Percentiles rank a stretch among this genome's conserved stretches.
Conservation (phyloP, 2,113 vertebrate species). For the Pachyramphus minor region DNA sequence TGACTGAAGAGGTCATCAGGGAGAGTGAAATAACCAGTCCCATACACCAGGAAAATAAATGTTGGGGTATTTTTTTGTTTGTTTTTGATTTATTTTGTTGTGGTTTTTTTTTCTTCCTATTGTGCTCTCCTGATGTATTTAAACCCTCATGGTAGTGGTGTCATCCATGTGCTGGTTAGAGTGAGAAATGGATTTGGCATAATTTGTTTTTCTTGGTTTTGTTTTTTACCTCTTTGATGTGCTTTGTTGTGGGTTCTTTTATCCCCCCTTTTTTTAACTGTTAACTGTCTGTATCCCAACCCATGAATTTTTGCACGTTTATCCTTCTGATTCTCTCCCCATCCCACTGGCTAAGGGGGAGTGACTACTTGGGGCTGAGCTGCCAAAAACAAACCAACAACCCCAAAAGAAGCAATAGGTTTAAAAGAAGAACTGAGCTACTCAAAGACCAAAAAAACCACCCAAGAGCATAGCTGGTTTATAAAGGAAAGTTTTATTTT, state of each 20-base stretch:
- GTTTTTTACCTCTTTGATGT: background rate
- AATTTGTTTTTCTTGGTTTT: background rate
- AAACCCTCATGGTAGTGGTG: background rate
- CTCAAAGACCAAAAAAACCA: background rate
- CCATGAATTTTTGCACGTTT: background rate
- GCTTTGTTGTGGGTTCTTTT: background rate
- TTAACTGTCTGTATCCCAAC: background rate
- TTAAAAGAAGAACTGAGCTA: background rate
- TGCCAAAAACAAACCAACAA: background rate
- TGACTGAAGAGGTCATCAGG: background rate
- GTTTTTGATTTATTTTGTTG: too few species aligned
- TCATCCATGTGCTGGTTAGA: too few species aligned
- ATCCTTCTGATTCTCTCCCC: background rate
- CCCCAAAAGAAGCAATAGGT: background rate
- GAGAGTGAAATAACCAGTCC: background rate
- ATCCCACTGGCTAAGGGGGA: background rate
- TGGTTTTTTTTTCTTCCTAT: background rate
- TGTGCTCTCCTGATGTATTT: background rate
- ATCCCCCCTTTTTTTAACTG: background rate
- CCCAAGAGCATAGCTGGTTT: background rate
- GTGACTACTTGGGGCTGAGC: background rate
- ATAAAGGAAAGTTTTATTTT: constrained; percentile 80
- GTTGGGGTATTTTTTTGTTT: background rate
- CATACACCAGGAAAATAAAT: background rate
- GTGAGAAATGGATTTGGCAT: background rate